Conservation (phyloP, 2,797 vertebrate genomes). For the Pristis pectinata region DNA sequence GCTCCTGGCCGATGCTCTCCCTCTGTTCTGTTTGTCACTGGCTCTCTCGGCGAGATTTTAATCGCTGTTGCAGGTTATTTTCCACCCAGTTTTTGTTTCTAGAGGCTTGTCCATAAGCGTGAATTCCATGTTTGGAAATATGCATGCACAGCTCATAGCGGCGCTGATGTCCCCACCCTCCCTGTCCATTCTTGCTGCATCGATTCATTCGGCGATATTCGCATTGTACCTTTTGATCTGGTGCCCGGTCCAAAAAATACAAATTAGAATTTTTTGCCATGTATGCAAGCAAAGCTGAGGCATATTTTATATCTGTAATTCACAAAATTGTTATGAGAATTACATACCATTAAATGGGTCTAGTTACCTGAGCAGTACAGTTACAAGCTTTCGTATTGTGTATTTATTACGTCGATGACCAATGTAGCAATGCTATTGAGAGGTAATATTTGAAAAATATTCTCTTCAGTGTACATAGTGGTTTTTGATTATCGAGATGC, state of each 20-base stretch:
- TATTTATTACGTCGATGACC: neutral
- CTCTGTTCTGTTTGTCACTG: neutral
- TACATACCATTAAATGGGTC: neutral
- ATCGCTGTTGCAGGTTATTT: neutral
- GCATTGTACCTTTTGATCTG: neutral
- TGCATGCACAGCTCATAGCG: neutral
- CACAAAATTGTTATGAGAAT: neutral
- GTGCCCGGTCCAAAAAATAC: neutral
- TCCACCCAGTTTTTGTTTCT: neutral
- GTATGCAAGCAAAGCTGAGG: neutral
- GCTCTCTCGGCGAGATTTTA: neutral
- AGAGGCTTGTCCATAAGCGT: neutral
- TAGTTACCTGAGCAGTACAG: neutral
- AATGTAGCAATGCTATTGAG: neutral
- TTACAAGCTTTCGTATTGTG: neutral
- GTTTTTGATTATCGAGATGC: neutral
- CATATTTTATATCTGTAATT: neutral
- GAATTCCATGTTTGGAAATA: neutral
- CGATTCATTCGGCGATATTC: neutral
- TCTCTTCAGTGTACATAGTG: neutral
- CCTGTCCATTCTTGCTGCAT: neutral
- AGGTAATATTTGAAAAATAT: neutral
- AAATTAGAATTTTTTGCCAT: neutral
- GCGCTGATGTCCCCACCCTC: neutral
- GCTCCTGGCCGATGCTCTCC: too few relatives aligned